Evolutionary conservation across 92 coral and sea anemone genomes (phyloP).

Genomic region (Phymanthus crucifer): DNA sequence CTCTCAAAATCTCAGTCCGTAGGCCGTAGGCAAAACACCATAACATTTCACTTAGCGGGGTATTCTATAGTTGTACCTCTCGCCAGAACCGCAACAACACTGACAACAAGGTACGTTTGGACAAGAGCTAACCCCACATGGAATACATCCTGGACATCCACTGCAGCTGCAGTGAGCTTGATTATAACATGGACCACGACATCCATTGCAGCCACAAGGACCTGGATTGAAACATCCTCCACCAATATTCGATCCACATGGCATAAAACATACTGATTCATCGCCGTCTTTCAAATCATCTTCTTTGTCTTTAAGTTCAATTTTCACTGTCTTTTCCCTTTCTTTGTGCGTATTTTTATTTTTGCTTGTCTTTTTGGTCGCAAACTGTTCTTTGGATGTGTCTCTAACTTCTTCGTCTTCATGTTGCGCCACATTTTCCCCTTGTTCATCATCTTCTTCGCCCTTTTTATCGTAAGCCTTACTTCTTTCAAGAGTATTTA

Average conservation of each 20-base stretch:
- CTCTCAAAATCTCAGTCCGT: too few species aligned
- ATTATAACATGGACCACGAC: too few species aligned
- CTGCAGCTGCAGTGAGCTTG: too few species aligned
- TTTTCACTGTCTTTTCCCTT: not conserved
- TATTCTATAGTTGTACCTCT: too few species aligned
- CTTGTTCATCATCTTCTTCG: slow-evolving; percentile 30
- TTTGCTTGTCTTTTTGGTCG: not conserved
- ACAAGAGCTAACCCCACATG: slow-evolving; percentile 70
- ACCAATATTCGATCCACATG: slow-evolving; percentile 59
- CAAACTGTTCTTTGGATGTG: slow-evolving; percentile 5
- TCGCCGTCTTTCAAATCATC: slow-evolving; percentile 11
- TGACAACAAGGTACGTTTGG: slow-evolving; percentile 80
- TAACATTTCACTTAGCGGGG: too few species aligned
- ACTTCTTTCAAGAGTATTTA: slow-evolving; percentile 40
- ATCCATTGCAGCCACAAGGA: slow-evolving; percentile 38
- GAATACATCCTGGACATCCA: slow-evolving; percentile 67
- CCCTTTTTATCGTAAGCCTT: slow-evolving; percentile 39
- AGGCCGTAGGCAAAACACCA: too few species aligned
- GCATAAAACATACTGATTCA: slow-evolving; percentile 66
- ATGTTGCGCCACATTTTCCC: slow-evolving; percentile 5
- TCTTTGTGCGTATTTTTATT: slow-evolving; percentile 1
- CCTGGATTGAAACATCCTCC: slow-evolving; percentile 52
- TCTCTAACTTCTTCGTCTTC: slow-evolving; percentile 14
- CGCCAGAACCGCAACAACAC: slow-evolving; percentile 63
- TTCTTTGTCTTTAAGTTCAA: slow-evolving; percentile 14